phyloP scores from a whole-genome alignment of 1,140 invertebrate genomes.

The Temnothorax curvispinosus region DNA sequence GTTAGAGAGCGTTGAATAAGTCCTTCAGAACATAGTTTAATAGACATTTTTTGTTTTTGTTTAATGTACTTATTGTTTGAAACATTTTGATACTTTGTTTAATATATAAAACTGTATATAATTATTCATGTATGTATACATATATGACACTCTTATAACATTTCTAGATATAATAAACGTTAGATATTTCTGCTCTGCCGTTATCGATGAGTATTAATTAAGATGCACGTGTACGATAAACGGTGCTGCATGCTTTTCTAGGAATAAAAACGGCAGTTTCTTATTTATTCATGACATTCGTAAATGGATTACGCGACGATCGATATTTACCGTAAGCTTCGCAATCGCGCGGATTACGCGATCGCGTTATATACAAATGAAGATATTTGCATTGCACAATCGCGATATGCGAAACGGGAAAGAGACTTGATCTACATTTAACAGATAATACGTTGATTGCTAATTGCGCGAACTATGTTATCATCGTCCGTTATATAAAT shows the following conservation, averaged over 20 bases:
- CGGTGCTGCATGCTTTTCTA: slow-evolving; percentile 2
- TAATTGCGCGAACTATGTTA: slow-evolving; percentile 30
- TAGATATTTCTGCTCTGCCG: background rate
- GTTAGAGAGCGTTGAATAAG: background rate
- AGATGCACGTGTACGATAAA: background rate
- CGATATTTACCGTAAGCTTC: slow-evolving; percentile 46
- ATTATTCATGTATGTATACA: background rate
- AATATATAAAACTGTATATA: background rate
- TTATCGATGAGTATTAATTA: slow-evolving; percentile 15
- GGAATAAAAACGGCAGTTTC: background rate
- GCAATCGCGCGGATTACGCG: slow-evolving; percentile 26
- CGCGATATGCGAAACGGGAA: slow-evolving; percentile 27
- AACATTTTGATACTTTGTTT: background rate
- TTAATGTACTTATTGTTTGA: background rate
- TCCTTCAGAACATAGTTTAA: background rate
- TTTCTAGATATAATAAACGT: background rate
- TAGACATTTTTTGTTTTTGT: no score
- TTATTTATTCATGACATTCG: slow-evolving; percentile 37
- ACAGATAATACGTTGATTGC: background rate
- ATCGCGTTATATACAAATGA: slow-evolving; percentile 28
- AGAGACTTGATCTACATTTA: slow-evolving; percentile 32
- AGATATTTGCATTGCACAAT: slow-evolving; percentile 55
- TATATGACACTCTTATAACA: background rate
- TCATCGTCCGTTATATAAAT: slow-evolving; percentile 37
- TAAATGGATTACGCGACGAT: slow-evolving; percentile 44